Conservation (phyloP, 1,140 invertebrate genomes). For the Agrypnia vestita region DNA sequence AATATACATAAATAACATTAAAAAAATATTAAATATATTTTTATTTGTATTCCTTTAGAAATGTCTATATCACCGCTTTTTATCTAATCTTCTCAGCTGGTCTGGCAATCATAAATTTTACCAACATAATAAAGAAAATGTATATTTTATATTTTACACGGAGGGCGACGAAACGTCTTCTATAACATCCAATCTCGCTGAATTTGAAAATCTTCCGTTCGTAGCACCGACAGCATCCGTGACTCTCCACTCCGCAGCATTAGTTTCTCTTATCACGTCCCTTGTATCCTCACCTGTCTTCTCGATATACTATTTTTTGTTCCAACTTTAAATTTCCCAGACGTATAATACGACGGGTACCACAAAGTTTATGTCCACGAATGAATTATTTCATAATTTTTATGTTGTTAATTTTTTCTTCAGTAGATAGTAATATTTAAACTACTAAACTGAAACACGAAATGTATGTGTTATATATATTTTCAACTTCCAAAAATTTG, state of each 20-base stretch:
- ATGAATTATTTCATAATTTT: no score
- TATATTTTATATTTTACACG: conserved; percentile 15
- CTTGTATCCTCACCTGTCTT: conserved; percentile 36
- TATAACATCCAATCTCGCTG: conserved; percentile 20
- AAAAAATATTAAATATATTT: no score
- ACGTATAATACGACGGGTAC: conserved; percentile 5
- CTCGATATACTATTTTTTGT: conserved; percentile 28
- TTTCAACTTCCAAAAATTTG: no score
- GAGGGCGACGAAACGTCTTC: neutral
- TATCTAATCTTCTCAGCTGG: no score
- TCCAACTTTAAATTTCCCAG: conserved; percentile 27
- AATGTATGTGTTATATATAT: no score
- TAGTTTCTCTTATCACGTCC: conserved; percentile 25
- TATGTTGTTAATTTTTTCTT: no score
- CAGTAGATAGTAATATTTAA: no score
- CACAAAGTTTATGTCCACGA: no score
- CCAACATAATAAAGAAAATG: conserved; percentile 28
- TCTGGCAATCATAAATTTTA: conserved; percentile 3
- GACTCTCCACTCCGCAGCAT: neutral
- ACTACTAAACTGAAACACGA: no score
- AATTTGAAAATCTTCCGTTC: conserved; percentile 32
- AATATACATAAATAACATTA: no score
- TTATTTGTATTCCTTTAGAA: no score
- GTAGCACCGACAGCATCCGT: conserved; percentile 3
- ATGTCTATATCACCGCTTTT: no score